A percentile compares a stretch with the other conserved stretches of the same genome.
Conservation (phyloP, 2,888 invertebrate genomes). For the Esperia sulphurella region DNA sequence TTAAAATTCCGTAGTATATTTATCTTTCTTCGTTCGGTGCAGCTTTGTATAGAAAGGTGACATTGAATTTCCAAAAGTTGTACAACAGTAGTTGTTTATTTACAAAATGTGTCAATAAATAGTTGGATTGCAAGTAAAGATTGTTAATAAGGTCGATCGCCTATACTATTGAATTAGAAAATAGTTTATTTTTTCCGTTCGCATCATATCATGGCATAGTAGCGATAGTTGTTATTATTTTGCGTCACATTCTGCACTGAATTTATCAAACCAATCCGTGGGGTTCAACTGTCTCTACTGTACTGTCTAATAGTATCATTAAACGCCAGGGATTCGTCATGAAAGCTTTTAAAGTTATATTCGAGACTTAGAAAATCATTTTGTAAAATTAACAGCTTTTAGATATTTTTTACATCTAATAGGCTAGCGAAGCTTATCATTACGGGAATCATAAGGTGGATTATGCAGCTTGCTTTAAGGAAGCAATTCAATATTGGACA, state of each 20-base stretch:
- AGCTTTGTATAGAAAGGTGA: too few species aligned
- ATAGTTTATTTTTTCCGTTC: conserved; percentile 8
- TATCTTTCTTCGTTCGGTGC: too few species aligned
- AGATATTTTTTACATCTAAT: conserved; percentile 22
- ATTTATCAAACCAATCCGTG: conserved; percentile 26
- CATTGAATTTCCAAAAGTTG: too few species aligned
- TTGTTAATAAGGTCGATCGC: neutral
- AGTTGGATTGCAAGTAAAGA: neutral
- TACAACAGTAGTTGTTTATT: neutral
- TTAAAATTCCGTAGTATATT: neutral
- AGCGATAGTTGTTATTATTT: conserved; percentile 37
- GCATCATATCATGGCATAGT: conserved; percentile 18
- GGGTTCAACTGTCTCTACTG: conserved; percentile 22
- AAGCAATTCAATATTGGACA: too few species aligned
- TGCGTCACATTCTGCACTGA: conserved; percentile 60
- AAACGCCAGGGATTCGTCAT: conserved; percentile 45
- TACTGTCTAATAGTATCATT: too few species aligned
- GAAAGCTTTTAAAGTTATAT: conserved; percentile 30
- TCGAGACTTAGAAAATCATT: conserved; percentile 10
- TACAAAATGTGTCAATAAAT: neutral
- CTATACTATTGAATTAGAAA: neutral
- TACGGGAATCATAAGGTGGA: neutral
- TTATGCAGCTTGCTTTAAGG: neutral
- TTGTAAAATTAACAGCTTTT: conserved; percentile 33
- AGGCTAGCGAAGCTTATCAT: neutral